Base-by-base conservation (phyloP, 92 coral and sea anemone species). In the Plumapathes pennacea region DNA sequence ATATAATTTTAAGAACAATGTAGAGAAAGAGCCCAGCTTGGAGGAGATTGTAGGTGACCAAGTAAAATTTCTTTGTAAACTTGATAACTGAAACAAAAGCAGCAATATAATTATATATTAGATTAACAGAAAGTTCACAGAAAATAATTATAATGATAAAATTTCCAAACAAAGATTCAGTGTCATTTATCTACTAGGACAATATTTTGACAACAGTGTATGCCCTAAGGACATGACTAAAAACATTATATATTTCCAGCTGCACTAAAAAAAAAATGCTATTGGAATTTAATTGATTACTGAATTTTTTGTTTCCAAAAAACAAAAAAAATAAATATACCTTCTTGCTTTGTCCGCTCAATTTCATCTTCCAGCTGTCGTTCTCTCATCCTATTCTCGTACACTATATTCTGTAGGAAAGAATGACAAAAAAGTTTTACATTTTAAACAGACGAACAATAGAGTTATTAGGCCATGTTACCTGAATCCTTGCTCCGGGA, bases 11-110 rank as follows among this genome's bases (percentile, higher is more conserved):
- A 2, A 62, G 31, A 4, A 74, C 78, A 54, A 80, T 65, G 47
- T 57, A 80, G 13, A 46, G 63, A 62, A 64, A 80, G 28, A 80
- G 46, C 11, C 47, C 76, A 14, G 58, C 56, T 57, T 72, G 81
- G 70, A 80, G 48, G 9, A 48, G 49, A 54, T 80, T 80, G 57
- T 62, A 80, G 25, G 64, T 19, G 26, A 80, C 81, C 48, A 80
- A 36, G 52, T 80, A 80, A 24, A 80, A 80, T 38, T 56, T 80
- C 38, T 68, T 68, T 21, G 65, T 45, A 50, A 80, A 80, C 53
- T 81, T 72, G 62, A 80, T 42, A 64, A 52, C 86, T 80, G 32
- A 63, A 63, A 18, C 22, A 15, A 20, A 38, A 39, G 43, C 14
- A 38, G 15, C 39, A 22, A 14, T 0, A 61, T n/a, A n/a, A n/a